phyloP scores from a whole-genome alignment of 2,797 vertebrate genomes.

The Lemur catta region DNA sequence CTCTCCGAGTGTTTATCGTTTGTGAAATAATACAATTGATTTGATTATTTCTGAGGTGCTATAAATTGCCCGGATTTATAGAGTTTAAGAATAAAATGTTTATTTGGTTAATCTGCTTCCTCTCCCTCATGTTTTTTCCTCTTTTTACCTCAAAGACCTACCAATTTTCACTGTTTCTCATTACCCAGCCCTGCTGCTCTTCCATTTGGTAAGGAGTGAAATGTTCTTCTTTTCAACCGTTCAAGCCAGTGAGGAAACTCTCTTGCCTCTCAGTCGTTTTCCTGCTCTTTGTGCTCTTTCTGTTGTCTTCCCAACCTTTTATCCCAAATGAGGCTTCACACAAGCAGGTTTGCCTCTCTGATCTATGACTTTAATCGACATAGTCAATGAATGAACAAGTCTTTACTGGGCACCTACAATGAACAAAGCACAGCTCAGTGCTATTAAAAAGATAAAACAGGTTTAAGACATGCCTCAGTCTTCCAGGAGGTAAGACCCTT shows the following conservation, averaged over 20 bases:
- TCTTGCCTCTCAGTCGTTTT: neutral
- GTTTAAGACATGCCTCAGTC: neutral
- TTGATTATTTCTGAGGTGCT: neutral
- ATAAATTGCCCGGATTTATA: neutral
- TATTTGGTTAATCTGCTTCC: neutral
- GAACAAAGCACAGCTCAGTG: neutral
- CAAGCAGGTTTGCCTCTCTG: neutral
- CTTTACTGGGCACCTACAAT: neutral
- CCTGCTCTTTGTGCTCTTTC: neutral
- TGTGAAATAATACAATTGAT: conserved; percentile 23
- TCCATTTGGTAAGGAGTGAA: neutral
- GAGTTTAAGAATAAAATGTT: neutral
- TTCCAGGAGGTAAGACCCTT: neutral
- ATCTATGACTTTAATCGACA: neutral
- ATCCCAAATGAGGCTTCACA: neutral
- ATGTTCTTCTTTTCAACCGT: neutral
- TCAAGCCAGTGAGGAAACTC: neutral
- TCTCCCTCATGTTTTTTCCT: neutral
- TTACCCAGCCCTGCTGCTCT: neutral
- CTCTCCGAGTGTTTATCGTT: neutral
- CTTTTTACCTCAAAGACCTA: neutral
- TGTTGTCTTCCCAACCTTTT: neutral
- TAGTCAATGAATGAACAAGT: neutral
- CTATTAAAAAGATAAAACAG: conserved; percentile 2
- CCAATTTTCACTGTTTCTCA: neutral